A percentile compares a stretch with the other conserved stretches of the same genome.
These are phyloP conservation scores for Grallaria varia DNA, from an alignment of 2,113 vertebrate genomes.

Conservation along the genomic window DNA sequence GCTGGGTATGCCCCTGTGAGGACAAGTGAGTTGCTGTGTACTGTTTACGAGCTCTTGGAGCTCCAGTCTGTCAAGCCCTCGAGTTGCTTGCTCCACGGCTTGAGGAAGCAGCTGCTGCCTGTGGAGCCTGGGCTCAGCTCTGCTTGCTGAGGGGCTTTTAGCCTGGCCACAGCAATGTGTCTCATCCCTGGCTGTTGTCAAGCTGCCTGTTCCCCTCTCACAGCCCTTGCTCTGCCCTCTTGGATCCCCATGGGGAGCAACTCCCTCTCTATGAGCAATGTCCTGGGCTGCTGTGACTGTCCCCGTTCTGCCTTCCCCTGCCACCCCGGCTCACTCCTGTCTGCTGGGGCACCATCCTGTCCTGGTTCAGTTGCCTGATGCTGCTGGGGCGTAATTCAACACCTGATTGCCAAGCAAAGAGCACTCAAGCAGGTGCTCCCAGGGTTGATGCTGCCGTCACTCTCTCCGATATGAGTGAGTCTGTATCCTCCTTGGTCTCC, in stretches of 20 bases:
- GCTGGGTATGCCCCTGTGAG: not conserved
- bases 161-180: fast-evolving
- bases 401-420: not conserved
- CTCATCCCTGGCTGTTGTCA: fast-evolving
- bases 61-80: not conserved
- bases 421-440: too few species aligned
- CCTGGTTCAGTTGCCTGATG: fast-evolving
- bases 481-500: not conserved
- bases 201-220: not conserved
- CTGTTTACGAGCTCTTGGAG: not conserved
- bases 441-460: fast-evolving
- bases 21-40: fast-evolving
- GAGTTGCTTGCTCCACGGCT: fast-evolving
- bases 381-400: not conserved
- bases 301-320: not conserved
- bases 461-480: not conserved
- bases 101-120: not conserved
- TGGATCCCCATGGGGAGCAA: fast-evolving
- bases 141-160: fast-evolving
- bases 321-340: fast-evolving
- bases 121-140: fast-evolving
- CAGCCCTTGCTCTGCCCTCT: not conserved
- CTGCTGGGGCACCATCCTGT: not conserved
- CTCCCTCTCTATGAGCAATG: fast-evolving
- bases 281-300: not conserved